Percentiles rank a stretch among this genome's conserved stretches.
Evolutionary conservation across 2,113 vertebrate species (phyloP).

Genomic region (Ahaetulla prasina): DNA sequence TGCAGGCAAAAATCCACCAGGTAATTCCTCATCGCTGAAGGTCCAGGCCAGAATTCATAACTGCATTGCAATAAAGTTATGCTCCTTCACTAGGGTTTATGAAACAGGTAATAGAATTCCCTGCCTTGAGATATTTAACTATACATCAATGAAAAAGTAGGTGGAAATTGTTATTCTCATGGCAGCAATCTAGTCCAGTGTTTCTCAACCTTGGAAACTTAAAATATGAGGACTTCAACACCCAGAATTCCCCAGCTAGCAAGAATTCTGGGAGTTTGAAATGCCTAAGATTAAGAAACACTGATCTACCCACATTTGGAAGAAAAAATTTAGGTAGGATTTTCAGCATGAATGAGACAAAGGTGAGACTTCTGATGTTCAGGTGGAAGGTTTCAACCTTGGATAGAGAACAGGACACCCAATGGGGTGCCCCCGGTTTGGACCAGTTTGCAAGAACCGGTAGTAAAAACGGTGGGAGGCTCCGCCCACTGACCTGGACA

Average conservation of each 20-base stretch:
- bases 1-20: background rate
- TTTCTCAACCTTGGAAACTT: too few species aligned
- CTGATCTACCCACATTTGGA: background rate
- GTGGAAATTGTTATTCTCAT: background rate
- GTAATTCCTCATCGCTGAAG: background rate
- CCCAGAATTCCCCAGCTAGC: too few species aligned
- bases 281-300: too few species aligned
- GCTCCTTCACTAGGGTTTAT: background rate
- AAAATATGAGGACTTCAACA: too few species aligned
- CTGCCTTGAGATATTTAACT: background rate
- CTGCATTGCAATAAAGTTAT: background rate
- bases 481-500: too few species aligned
- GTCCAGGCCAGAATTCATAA: background rate
- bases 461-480: too few species aligned
- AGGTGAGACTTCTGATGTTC: background rate
- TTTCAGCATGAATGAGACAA: background rate
- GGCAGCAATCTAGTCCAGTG: too few species aligned
- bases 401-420: background rate
- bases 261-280: too few species aligned
- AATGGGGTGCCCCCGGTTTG: too few species aligned
- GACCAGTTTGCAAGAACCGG: too few species aligned
- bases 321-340: background rate
- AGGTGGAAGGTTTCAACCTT: background rate
- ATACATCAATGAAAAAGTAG: background rate
- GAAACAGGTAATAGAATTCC: background rate